Base-by-base conservation (phyloP, 1,140 invertebrate genomes). In the Papilio machaon region DNA sequence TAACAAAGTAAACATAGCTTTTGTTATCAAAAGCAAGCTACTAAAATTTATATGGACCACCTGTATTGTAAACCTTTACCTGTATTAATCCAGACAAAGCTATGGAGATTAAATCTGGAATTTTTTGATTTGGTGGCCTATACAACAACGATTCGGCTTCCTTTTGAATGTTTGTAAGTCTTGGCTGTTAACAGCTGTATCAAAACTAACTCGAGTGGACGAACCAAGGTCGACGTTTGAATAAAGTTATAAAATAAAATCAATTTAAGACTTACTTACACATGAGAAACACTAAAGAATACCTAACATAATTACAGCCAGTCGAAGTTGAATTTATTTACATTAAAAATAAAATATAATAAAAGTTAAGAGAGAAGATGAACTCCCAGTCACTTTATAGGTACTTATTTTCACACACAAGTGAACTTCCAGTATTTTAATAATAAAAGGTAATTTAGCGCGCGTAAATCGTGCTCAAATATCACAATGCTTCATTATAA, bases 401-500 rank as follows among this genome's bases (percentile, higher is more conserved):
- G n/a, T 60, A 30, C 0, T 2, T 58, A n/a, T 19, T 58, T 19
- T 9, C 15, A 52, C 8, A 58, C 54, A 58, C 17, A 58, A 58
- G 17, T 5, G 54, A 9, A 58, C 38, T 58, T 19, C 43, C 11
- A 23, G 23, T 76, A 76, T 3, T 54, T 49, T 49, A 19, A 23
- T 64, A 67, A 17, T 54, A 77, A 35, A 58, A 77, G 9, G 49
- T 58, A 77, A 58, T 60, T 77, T 60, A 77, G 15, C 49, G 54
- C 49, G 52, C 52, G 30, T 38, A 52, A 79, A 64, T 35, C 46
- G 8, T 67, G 17, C 54, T 79, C 76, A 47, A 78, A 64, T 52
- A 46, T 19, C n/a, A 38, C 58, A 60, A 79, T 52, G n/a, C 43
- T 79, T 79, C 58, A 64, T 79, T 64, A 79, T 43, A n/a, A 64